Evolutionary conservation across 35 echinoderm and acorn worm species (phyloP).

Genomic region (Lytechinus pictus): DNA sequence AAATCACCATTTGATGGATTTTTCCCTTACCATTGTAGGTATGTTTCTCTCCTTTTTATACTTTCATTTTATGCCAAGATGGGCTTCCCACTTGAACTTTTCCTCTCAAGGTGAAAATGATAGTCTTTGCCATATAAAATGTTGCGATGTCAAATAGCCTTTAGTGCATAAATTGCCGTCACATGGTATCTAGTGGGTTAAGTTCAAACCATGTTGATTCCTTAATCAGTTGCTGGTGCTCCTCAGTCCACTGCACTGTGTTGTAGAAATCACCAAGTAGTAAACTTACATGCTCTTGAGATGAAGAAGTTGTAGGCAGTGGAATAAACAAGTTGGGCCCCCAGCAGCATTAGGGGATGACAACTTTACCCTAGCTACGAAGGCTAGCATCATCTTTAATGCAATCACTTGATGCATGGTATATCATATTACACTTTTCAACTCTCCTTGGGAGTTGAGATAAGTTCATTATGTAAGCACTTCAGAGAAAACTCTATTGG

Average conservation of each 20-base stretch:
- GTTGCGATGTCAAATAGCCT: neutral
- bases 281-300: neutral
- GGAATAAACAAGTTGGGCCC: neutral
- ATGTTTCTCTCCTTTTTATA: too few relatives aligned
- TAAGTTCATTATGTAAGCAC: slow-evolving; percentile 19
- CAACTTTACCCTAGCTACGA: neutral
- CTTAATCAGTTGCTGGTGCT: neutral
- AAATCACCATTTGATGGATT: too few relatives aligned
- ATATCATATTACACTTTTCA: neutral
- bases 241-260: neutral
- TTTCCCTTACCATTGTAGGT: too few relatives aligned
- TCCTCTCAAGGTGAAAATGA: too few relatives aligned
- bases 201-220: neutral
- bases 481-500: neutral
- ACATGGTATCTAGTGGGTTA: neutral
- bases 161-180: neutral
- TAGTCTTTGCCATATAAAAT: neutral
- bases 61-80: too few relatives aligned
- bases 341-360: neutral
- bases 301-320: neutral
- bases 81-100: too few relatives aligned
- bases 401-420: neutral
- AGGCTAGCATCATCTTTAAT: neutral
- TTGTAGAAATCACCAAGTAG: neutral
- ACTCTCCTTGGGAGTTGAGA: neutral